Conservation (phyloP, 1,140 invertebrate species). For the Cyclina sinensis region DNA sequence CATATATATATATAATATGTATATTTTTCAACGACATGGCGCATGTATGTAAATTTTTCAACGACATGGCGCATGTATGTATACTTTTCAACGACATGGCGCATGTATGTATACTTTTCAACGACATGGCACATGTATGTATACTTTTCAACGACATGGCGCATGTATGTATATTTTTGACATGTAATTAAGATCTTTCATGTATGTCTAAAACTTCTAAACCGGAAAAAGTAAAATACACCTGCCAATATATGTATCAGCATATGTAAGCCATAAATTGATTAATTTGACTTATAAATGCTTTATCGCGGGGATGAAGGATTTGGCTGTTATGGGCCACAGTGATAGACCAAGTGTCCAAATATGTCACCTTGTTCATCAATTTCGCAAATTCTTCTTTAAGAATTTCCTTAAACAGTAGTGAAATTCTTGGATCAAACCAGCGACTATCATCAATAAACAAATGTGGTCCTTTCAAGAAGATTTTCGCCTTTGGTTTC, state of each 20-base stretch:
- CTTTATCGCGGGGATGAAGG: background rate
- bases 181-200: no score
- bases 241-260: no score
- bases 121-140: no score
- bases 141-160: no score
- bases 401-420: constrained; percentile 6
- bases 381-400: constrained; percentile 34
- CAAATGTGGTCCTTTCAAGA: constrained; percentile 29
- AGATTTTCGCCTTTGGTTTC: constrained; percentile 41
- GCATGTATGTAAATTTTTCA: no score
- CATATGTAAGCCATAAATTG: constrained; percentile 49
- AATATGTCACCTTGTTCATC: constrained; percentile 31
- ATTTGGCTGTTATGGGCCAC: constrained; percentile 25
- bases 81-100: no score
- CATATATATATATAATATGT: no score
- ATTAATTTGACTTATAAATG: constrained; percentile 46
- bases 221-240: background rate
- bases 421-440: constrained; percentile 37
- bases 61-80: no score
- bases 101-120: no score
- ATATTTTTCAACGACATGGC: no score
- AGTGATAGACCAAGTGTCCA: constrained; percentile 44
- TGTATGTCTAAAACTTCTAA: no score
- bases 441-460: constrained; percentile 22
- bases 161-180: no score